These are phyloP conservation scores for Petrocephalus schoutedeni DNA, from an alignment of 2,797 vertebrate species.

Conservation along the genomic window DNA sequence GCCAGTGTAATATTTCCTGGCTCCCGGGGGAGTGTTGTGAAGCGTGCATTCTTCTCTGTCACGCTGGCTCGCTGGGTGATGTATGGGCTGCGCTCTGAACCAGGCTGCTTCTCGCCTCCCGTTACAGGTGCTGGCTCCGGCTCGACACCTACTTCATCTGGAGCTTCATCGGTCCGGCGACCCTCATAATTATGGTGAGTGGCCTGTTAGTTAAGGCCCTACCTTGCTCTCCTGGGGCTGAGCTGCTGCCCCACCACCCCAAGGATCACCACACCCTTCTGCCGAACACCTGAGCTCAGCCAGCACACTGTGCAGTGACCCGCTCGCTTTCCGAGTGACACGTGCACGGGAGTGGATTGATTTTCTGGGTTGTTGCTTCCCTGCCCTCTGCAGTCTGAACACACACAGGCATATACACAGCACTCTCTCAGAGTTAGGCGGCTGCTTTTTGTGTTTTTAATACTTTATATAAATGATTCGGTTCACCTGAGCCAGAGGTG, in stretches of 20 bases:
- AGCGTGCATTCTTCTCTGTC: conserved; percentile 70
- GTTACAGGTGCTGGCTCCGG: conserved; percentile 93
- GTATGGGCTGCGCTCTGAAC: conserved; percentile 61
- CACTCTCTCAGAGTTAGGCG: background rate
- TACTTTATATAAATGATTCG: background rate
- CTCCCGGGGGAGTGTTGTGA: conserved; percentile 59
- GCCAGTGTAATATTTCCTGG: conserved; percentile 67
- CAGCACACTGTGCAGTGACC: background rate
- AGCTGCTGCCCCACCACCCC: conserved; percentile 48
- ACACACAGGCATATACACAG: background rate
- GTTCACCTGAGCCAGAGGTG: background rate
- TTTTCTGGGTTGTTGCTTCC: background rate
- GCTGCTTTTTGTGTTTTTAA: background rate
- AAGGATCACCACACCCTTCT: conserved; percentile 39
- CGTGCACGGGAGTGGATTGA: conserved; percentile 6
- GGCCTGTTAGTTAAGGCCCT: conserved; percentile 74
- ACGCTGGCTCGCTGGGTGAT: conserved; percentile 39
- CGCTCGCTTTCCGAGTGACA: background rate
- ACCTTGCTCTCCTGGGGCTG: conserved; percentile 60
- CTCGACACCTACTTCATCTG: conserved; percentile 99
- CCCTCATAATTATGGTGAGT: conserved; percentile 99
- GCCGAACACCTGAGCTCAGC: background rate
- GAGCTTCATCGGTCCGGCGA: conserved; percentile 98
- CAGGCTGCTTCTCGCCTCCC: conserved; percentile 56
- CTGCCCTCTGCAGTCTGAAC: background rate